Evolutionary conservation across 2,888 invertebrate genomes (phyloP), one percentile per base, ranked within the genome.

Genomic region (Hydrotaea cyrtoneurina): DNA sequence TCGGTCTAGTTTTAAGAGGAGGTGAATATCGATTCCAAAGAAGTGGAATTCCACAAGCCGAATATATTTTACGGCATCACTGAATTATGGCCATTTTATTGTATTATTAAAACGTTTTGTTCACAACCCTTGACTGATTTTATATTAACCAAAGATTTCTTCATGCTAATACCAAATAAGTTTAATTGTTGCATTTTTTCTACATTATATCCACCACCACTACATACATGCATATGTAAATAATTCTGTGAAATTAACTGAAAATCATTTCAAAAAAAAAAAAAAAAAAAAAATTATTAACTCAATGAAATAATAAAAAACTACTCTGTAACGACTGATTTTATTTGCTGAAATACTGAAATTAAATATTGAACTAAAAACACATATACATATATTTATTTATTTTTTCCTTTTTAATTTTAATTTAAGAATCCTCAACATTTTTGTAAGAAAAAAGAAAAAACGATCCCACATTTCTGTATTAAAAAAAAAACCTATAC

Each of bases 301-400:
- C 19, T 39, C 75, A 79, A 79, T 74, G 75, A 78, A 57, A 23
- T 71, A 53, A 73, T 39, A 55, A 13, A 39, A n/a, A 19, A 62
- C 8, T 26, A 71, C 36, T 59, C 19, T 15, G 78, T 71, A 74
- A 53, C 79, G 85, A 85, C 85, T 85, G 85, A 85, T 80, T 85
- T 85, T 64, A 80, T 85, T 85, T 82, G 85, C 85, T 82, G 79
- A 85, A 82, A 73, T 31, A 81, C 39, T 73, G 81, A 81, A 79
- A 73, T 59, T n/a, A 31, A 46, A 62, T 13, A 46, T 21, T 50
- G 26, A 59, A 57, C 13, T 75, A 3, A 71, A 75, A 57, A 39
- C n/a, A 31, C 15, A 17, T 57, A 66, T 62, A 43, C 19, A 57
- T 46, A 57, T n/a, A n/a, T n/a, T n/a, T n/a, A n/a, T n/a, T n/a